Evolutionary conservation across 2,888 invertebrate species (phyloP).

Genomic region (Pseudococcus viburni): DNA sequence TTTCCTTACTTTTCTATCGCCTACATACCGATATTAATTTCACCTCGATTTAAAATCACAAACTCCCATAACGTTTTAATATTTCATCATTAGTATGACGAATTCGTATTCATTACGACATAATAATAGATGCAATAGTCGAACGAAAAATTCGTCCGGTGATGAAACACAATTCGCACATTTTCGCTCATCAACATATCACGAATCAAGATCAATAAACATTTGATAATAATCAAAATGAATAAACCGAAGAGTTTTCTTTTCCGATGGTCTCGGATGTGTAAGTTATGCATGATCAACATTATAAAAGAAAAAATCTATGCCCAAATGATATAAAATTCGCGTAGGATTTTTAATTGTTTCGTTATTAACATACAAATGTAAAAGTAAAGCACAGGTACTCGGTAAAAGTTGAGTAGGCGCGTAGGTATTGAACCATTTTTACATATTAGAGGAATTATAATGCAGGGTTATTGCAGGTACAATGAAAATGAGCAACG

Average conservation of each 20-base stretch:
- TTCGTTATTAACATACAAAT: neutral
- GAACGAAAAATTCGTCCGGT: neutral
- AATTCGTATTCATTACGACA: neutral
- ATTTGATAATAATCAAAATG: neutral
- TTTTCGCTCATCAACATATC: conserved; percentile 9
- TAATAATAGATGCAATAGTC: neutral
- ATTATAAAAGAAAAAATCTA: neutral
- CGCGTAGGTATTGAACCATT: neutral
- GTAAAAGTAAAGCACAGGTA: neutral
- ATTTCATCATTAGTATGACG: neutral
- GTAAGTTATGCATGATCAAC: neutral
- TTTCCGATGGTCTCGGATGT: neutral
- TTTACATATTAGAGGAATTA: conserved; percentile 39
- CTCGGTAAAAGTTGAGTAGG: conserved; percentile 9
- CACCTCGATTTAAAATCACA: neutral
- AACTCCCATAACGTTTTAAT: neutral
- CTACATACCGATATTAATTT: neutral
- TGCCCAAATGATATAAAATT: neutral
- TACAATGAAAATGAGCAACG: conserved; percentile 19
- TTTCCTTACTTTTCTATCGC: neutral
- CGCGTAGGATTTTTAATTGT: conserved; percentile 51
- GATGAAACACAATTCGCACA: neutral
- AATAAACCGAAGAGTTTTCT: neutral
- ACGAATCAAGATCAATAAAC: conserved; percentile 20
- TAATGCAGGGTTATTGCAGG: conserved; percentile 15